These are phyloP conservation scores for Petrocephalus sullivani DNA, from an alignment of 2,797 vertebrate genomes.

Conservation along the genomic window DNA sequence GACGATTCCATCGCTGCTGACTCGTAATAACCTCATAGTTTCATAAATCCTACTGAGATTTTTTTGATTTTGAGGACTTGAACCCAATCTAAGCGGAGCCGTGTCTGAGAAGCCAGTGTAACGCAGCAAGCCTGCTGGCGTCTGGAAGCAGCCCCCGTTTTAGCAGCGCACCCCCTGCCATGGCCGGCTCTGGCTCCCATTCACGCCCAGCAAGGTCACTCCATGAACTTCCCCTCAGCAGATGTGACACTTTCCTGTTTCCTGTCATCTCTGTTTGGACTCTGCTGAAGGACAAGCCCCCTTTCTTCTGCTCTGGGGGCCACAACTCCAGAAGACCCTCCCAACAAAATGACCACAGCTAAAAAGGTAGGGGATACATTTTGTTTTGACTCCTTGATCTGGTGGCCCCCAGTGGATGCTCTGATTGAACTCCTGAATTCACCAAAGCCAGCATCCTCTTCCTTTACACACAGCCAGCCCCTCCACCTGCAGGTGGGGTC, in stretches of 20 bases:
- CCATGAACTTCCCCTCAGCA: neutral
- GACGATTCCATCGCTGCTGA: neutral
- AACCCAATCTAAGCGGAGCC: neutral
- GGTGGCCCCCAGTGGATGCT: neutral
- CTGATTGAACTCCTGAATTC: neutral
- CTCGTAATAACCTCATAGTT: neutral
- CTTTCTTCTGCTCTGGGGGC: neutral
- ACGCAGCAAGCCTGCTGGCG: too few relatives aligned
- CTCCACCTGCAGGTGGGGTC: neutral
- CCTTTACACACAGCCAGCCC: neutral
- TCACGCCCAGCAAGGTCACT: neutral
- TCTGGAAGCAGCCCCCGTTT: neutral
- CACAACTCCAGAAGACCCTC: neutral
- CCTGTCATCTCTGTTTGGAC: neutral
- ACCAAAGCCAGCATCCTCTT: neutral
- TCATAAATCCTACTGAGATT: neutral
- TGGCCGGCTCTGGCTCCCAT: neutral
- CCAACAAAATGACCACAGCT: neutral
- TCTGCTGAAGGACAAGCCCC: neutral
- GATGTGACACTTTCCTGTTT: conserved; percentile 7
- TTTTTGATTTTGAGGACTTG: neutral
- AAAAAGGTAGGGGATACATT: neutral
- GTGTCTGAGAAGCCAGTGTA: neutral
- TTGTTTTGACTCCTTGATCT: neutral
- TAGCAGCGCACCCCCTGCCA: neutral